A percentile compares a stretch with the other conserved stretches of the same genome.
Conservation (phyloP, 35 echinoderm and acorn worm genomes). For the Apostichopus japonicus region DNA sequence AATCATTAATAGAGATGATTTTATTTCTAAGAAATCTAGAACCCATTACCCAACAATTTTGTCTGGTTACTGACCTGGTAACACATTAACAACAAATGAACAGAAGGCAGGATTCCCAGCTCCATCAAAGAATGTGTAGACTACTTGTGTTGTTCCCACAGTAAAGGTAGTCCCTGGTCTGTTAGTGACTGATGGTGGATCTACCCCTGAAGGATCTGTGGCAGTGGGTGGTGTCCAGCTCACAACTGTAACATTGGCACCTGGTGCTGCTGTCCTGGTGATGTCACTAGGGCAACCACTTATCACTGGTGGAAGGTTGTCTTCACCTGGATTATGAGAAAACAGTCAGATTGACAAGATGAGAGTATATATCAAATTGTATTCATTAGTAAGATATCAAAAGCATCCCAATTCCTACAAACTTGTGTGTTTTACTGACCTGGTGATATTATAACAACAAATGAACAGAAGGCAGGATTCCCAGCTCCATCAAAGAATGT, state of each 20-base stretch:
- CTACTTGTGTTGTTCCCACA: slow-evolving; percentile 24
- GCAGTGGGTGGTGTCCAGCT: slow-evolving; percentile 39
- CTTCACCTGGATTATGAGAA: not conserved
- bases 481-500: slow-evolving; percentile 29
- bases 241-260: not conserved
- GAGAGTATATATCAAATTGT: too few relatives aligned
- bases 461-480: not conserved
- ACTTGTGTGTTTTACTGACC: too few relatives aligned
- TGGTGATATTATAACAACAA: not conserved
- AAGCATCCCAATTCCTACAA: too few relatives aligned
- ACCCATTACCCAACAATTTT: too few relatives aligned
- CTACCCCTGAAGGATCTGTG: slow-evolving; percentile 28
- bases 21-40: too few relatives aligned
- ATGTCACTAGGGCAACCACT: not conserved
- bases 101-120: slow-evolving; percentile 1
- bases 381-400: too few relatives aligned
- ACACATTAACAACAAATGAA: not conserved
- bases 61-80: too few relatives aligned
- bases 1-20: too few relatives aligned
- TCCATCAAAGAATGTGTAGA: slow-evolving; percentile 26
- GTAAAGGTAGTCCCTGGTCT: not conserved
- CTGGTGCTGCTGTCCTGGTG: not conserved
- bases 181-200: not conserved
- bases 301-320: not conserved
- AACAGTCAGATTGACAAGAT: too few relatives aligned